Evolutionary conservation across 2,113 vertebrate species (phyloP).

Genomic region (Mirounga angustirostris): DNA sequence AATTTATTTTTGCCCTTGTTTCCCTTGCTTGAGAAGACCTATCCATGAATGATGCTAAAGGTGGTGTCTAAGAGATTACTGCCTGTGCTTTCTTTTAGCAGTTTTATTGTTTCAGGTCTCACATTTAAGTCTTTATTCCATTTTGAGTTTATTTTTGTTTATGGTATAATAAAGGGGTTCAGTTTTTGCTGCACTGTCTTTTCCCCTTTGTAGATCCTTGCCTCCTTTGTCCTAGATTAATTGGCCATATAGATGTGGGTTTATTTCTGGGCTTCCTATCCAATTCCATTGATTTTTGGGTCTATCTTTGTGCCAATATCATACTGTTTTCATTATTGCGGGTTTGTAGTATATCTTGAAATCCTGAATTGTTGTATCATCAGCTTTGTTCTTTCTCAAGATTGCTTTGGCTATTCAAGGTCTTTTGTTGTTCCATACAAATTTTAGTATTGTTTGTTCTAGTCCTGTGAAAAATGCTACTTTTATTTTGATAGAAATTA

Average conservation of each 20-base stretch:
- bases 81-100: not conserved
- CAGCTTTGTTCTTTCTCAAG: not conserved
- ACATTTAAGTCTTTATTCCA: not conserved
- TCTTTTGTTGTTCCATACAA: not conserved
- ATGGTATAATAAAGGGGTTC: not conserved
- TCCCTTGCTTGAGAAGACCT: not conserved
- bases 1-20: not conserved
- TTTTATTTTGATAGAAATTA: not conserved
- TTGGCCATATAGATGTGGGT: not conserved
- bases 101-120: not conserved
- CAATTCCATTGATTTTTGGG: not conserved
- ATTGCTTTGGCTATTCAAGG: not conserved
- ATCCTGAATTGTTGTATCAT: not conserved
- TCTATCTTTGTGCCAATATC: not conserved
- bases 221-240: not conserved
- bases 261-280: not conserved
- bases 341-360: not conserved
- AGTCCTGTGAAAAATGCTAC: not conserved
- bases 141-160: not conserved
- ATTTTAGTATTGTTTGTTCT: not conserved
- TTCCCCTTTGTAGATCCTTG: not conserved
- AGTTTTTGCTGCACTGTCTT: not conserved
- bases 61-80: not conserved
- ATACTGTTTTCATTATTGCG: not conserved
- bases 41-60: not conserved